phyloP scores from a whole-genome alignment of 2,888 invertebrate species.

The Ormyrus rosae region DNA sequence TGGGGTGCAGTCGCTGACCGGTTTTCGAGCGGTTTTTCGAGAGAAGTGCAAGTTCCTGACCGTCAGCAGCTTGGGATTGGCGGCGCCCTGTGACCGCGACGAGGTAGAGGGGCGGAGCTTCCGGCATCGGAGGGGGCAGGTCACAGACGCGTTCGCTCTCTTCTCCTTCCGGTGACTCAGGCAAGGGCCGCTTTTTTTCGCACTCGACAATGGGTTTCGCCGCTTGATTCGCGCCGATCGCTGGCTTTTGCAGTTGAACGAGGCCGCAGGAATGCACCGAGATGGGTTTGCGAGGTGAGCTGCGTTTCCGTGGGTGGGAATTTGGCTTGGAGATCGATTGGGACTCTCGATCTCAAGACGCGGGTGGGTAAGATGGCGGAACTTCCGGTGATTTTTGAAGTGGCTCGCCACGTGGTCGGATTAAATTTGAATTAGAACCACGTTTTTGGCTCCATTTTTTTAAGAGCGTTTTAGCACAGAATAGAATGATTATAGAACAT shows the following conservation, averaged over 20 bases:
- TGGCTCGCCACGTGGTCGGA: neutral
- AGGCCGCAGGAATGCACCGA: too few relatives aligned
- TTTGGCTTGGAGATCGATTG: neutral
- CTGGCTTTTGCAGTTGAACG: neutral
- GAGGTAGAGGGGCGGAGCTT: slow-evolving; percentile 30
- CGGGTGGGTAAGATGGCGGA: slow-evolving; percentile 28
- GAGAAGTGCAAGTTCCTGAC: neutral
- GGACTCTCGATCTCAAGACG: neutral
- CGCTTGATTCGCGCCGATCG: slow-evolving; percentile 3
- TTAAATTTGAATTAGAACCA: too few relatives aligned
- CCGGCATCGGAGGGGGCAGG: slow-evolving; percentile 21
- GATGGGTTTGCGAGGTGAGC: too few relatives aligned
- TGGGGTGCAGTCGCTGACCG: neutral
- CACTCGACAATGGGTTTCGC: neutral
- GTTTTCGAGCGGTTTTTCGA: neutral
- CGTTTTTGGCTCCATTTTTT: too few relatives aligned
- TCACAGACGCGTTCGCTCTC: neutral
- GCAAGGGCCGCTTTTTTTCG: slow-evolving; percentile 18
- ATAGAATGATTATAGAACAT: too few relatives aligned
- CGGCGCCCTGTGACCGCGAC: neutral
- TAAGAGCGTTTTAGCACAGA: too few relatives aligned
- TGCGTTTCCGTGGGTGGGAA: neutral
- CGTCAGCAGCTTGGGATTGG: neutral
- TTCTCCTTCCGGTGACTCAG: slow-evolving; percentile 47
- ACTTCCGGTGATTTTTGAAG: slow-evolving; percentile 26